Evolutionary conservation across 2,113 vertebrate genomes (phyloP), one percentile per base, ranked within the genome.

Genomic region (Pristiophorus japonicus): DNA sequence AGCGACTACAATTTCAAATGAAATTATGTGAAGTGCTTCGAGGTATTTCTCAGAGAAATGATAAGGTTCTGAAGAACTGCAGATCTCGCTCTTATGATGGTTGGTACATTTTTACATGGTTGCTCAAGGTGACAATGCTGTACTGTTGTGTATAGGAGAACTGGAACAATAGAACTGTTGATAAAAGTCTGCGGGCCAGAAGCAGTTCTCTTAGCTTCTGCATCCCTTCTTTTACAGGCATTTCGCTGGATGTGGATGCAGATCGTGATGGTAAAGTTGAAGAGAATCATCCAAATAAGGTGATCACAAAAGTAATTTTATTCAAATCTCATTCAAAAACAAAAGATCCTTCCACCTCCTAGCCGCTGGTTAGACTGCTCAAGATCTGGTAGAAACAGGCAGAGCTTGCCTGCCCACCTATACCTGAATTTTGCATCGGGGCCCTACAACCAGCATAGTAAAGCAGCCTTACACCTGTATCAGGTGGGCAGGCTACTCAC

Each of bases 191-290:
- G 11, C 30, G 11, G 70, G 5, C 70, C 8, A 34, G 30, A 1
- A 73, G 70, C 30, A 10, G 6, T 73, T 70, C 27, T 30, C 67
- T 85, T 0, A 38, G 16, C 14, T 45, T 45, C 95, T 59, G 51
- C 73, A 85, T 62, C 95, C 51, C 45, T 3, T 22, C 10, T 96
- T 34, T 85, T 10, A 0, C 97, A 99, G 99, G 98, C 75, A 98
- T 99, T 96, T 99, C 98, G 67, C 97, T 99, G 97, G 99, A 99
- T 0, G 98, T 99, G 0, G 99, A 99, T 0, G 98, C 98, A 0
- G 98, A 99, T 96, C 98, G 97, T 73, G 99, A 99, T 0, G 98
- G 99, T 0, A 75, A 97, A 30, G 98, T 99, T 96, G 99, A 99
- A 96, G 98, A 97, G 96, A 99, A 99, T 98, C 98, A 98, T 96